Percentiles rank a stretch among this genome's conserved stretches.
phyloP scores from a whole-genome alignment of 1,140 invertebrate species.

The Leptinotarsa texana region DNA sequence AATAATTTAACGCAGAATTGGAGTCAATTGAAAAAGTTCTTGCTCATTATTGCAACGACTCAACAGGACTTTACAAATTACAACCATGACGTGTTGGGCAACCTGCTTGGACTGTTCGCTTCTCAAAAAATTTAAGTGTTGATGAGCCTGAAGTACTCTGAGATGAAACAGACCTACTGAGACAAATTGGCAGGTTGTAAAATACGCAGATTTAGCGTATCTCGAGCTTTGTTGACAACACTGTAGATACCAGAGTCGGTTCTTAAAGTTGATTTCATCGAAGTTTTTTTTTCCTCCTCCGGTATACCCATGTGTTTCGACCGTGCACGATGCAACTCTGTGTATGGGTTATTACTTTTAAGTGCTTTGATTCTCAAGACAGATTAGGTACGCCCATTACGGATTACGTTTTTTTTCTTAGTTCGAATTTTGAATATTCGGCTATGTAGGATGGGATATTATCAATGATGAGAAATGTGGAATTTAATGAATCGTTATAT shows the following conservation, averaged over 20 bases:
- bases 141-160: too few species aligned
- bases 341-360: slow-evolving; percentile 8
- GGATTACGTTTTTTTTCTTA: not conserved
- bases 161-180: too few species aligned
- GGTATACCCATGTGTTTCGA: slow-evolving; percentile 2
- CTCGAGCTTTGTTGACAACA: too few species aligned
- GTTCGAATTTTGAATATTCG: not conserved
- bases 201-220: too few species aligned
- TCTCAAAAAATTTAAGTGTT: too few species aligned
- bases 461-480: not conserved
- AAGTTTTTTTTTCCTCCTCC: not conserved
- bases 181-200: too few species aligned
- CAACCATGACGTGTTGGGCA: too few species aligned
- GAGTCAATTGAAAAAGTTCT: too few species aligned
- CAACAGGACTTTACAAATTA: too few species aligned
- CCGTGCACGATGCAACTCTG: slow-evolving; percentile 6
- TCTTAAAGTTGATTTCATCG: not conserved
- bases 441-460: not conserved
- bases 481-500: not conserved
- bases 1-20: too few species aligned
- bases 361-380: slow-evolving; percentile 5
- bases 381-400: slow-evolving; percentile 7
- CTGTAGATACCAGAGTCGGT: not conserved
- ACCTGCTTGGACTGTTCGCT: too few species aligned
- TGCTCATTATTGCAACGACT: too few species aligned